Percentiles rank a stretch among this genome's conserved stretches.
Conservation (phyloP, 2,797 vertebrate genomes). For the Acanthis flammea region DNA sequence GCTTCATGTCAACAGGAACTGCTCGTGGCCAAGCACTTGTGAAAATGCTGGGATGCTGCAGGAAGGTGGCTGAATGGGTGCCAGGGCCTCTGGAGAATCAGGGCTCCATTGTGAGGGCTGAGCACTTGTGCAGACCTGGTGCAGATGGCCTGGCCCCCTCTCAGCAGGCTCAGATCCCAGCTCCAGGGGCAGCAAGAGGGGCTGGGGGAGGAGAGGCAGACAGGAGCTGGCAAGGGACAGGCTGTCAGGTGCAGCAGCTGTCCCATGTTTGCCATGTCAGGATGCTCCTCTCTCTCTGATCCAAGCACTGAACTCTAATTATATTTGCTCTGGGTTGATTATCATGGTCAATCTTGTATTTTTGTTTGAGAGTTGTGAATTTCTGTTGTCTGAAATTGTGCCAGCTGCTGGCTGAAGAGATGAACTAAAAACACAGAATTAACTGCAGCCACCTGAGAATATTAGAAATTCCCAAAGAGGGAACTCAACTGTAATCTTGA, state of each 20-base stretch:
- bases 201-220: background rate
- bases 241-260: background rate
- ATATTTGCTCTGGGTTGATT: background rate
- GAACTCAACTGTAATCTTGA: background rate
- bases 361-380: background rate
- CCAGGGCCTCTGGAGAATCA: conserved; percentile 47
- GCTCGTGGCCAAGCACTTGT: conserved; percentile 18
- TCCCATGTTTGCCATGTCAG: background rate
- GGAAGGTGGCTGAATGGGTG: background rate
- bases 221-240: background rate
- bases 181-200: background rate
- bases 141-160: conserved; percentile 47
- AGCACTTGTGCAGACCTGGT: background rate
- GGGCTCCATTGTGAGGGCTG: conserved; percentile 23
- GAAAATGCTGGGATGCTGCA: background rate
- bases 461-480: background rate
- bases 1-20: conserved; percentile 22
- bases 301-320: background rate
- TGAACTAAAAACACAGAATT: background rate
- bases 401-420: background rate
- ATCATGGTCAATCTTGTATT: background rate
- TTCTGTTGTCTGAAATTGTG: background rate
- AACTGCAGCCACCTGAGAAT: background rate
- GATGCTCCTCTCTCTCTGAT: background rate
- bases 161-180: background rate